A percentile compares a stretch with the other conserved stretches of the same genome.
Evolutionary conservation across 2,113 vertebrate species (phyloP).

Genomic region (Crypturellus undulatus): DNA sequence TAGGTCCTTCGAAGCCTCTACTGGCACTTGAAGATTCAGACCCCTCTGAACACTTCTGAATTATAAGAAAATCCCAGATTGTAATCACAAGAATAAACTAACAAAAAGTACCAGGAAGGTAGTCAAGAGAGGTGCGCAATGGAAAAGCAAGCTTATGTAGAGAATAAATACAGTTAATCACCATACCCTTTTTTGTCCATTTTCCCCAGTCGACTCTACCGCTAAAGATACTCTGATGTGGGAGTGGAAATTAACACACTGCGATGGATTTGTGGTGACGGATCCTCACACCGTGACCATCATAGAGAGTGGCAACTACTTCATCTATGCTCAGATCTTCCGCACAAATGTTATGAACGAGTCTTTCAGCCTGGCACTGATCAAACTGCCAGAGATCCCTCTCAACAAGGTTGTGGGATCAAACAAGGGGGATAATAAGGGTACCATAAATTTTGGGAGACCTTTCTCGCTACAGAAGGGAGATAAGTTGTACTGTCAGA

Average conservation of each 20-base stretch:
- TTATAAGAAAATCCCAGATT: background rate
- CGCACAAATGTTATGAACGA: accelerated
- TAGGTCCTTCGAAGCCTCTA: background rate
- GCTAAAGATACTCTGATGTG: accelerated
- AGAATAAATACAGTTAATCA: background rate
- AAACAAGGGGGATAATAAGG: accelerated
- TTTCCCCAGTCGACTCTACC: background rate
- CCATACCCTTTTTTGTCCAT: background rate
- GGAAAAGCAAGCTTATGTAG: background rate
- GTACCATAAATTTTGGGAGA: background rate
- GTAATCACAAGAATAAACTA: background rate
- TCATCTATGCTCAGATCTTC: constrained; percentile 9
- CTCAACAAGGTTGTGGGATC: background rate
- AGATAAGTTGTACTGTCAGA: background rate
- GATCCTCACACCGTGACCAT: background rate
- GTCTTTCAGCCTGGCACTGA: accelerated
- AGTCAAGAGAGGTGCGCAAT: background rate
- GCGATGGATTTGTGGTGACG: background rate
- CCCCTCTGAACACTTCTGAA: background rate
- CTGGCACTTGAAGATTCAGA: background rate
- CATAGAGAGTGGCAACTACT: background rate
- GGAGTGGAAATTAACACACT: background rate
- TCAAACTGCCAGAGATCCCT: accelerated
- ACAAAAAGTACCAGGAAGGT: background rate
- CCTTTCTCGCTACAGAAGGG: constrained; percentile 9